phyloP scores from a whole-genome alignment of 53 echinoderm and acorn worm genomes.

The Paracentrotus lividus region DNA sequence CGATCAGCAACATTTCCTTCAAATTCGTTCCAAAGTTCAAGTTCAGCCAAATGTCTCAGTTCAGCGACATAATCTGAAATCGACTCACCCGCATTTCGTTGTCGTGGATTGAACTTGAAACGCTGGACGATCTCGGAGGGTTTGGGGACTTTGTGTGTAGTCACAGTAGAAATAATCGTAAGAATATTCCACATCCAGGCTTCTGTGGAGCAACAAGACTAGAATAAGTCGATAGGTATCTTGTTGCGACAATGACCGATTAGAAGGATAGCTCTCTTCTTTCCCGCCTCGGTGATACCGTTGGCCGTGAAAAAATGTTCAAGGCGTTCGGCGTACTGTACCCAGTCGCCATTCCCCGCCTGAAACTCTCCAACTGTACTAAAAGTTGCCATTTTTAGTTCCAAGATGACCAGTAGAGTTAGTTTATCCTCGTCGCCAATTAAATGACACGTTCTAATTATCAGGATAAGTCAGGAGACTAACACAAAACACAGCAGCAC shows the following conservation, averaged over 20 bases:
- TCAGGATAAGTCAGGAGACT: no score
- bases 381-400: no score
- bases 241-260: conserved; percentile 43
- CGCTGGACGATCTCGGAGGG: conserved; percentile 56
- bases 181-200: conserved; percentile 60
- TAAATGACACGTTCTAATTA: no score
- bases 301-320: conserved; percentile 51
- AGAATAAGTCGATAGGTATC: conserved; percentile 44
- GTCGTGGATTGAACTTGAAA: conserved; percentile 68
- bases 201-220: conserved; percentile 62
- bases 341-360: conserved; percentile 16
- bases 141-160: conserved; percentile 64
- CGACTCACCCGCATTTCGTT: conserved; percentile 56
- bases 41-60: conserved; percentile 41
- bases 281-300: not conserved
- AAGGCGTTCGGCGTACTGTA: conserved; percentile 54
- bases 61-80: conserved; percentile 53
- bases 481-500: no score
- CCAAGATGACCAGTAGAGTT: no score
- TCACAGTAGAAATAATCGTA: conserved; percentile 45
- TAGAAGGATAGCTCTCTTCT: conserved; percentile 58
- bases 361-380: no score
- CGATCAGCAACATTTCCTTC: conserved; percentile 36
- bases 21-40: conserved; percentile 42
- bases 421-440: no score